Base-by-base conservation (phyloP, 2,797 vertebrate species). In the Sciurus carolinensis region DNA sequence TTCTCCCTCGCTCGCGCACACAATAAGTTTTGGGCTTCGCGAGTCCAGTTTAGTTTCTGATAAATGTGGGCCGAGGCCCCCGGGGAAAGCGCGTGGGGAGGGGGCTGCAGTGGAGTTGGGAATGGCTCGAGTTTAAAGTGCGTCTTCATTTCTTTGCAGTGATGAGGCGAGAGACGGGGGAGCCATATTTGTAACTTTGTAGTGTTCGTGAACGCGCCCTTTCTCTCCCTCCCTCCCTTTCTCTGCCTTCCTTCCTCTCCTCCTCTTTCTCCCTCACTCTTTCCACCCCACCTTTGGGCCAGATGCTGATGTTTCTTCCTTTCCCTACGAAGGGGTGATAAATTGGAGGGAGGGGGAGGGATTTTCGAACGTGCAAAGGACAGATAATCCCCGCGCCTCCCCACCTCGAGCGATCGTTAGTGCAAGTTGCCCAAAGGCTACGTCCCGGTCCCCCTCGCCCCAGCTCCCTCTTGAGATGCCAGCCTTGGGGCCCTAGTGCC, bases 101-200 rank as follows among this genome's bases (percentile, higher is more conserved):
- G 96, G 96, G 96, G 97, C 96, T 80, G 95, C 95, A 64, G 96
- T 73, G 24, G 98, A 98, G 98, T 98, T 97, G 98, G 76, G 90
- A 95, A 97, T 9, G 98, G 98, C 96, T 95, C 69, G 97, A 98
- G 98, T 98, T 98, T 98, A 62, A 98, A 98, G 98, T 98, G 98
- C 98, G 98, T 98, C 98, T 98, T 98, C 96, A 42, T 98, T 98
- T 98, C 98, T 98, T 98, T 97, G 98, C 98, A 97, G 98, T 97
- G 98, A 98, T 98, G 98, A 98, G 98, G 97, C 96, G 97, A 97
- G 98, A 98, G 98, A 97, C 98, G 98, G 98, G 98, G 98, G 98
- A 99, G 99, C 99, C 99, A 99, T 99, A 99, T 99, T 99, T 99
- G 99, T 99, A 99, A 99, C 99, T 99, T 99, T 99, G 99, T 98